Evolutionary conservation across 2,113 vertebrate species (phyloP), one percentile per base, ranked within the genome.

Genomic region (Macaca mulatta): DNA sequence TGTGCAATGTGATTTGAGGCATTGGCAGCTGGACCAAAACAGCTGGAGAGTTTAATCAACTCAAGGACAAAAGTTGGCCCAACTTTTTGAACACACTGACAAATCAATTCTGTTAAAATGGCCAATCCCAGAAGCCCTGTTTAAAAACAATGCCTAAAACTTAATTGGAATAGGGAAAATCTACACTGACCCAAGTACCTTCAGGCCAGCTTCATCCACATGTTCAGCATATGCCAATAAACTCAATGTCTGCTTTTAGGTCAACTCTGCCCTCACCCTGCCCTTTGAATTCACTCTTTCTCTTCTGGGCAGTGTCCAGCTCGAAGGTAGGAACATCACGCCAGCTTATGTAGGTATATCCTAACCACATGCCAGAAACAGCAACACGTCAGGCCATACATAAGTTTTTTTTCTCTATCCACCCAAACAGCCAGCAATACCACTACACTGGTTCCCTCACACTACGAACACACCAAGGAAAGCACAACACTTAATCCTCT

Each of bases 331-430:
- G 8, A 23, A n/a, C 20, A 27, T 12, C 10, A 25, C n/a, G 12
- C 45, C 2, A 22, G 13, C 13, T 38, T 32, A 18, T 18, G 69
- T 74, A 52, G 52, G 20, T 52, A 69, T 40, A 3, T 75, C 70
- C 35, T 22, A 45, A 38, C 52, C 77, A 55, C 40, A 57, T 2
- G 16, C 13, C 38, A 20, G 9, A 32, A 40, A 55, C 11, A 1
- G 20, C 35, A 50, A 57, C 3, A 2, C 1, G 0, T 45, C 67
- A 11, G 55, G 10, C 64, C 38, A 14, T 4, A 30, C 0, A 1
- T 92, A 20, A 20, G 52, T 30, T 69, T 50, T 32, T 64, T 6
- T 23, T 57, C 86, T 74, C 6, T 17, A n/a, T 23, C 11, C 13
- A 70, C 64, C 45, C 35, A 20, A 32, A 8, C 22, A 55, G 43